These are phyloP conservation scores for Amphilophus citrinellus DNA, from an alignment of 2,113 vertebrate species.

Conservation along the genomic window DNA sequence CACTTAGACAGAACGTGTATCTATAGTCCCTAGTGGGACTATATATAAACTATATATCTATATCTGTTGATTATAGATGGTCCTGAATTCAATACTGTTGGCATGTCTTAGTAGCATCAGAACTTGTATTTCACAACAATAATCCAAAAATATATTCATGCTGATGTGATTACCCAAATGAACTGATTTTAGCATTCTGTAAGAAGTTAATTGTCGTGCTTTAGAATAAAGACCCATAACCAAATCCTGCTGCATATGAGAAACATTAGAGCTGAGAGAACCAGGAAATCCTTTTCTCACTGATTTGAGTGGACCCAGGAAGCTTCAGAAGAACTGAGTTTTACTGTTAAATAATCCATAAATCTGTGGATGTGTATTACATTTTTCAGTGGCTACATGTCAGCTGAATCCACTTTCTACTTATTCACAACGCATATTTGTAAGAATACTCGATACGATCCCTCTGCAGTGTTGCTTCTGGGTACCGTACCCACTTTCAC, in stretches of 20 bases:
- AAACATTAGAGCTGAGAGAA: background rate
- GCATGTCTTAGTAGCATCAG: background rate
- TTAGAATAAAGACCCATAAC: background rate
- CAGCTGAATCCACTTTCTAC: background rate
- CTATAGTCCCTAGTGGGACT: background rate
- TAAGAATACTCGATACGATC: background rate
- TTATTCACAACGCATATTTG: background rate
- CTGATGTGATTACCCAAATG: rapidly evolving
- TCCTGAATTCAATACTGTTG: background rate
- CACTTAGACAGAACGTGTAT: background rate
- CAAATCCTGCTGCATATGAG: background rate
- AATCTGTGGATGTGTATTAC: background rate
- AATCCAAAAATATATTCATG: background rate
- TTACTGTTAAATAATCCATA: background rate
- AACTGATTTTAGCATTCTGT: background rate
- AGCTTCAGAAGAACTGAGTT: background rate
- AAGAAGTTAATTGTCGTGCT: background rate
- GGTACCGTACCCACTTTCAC: background rate
- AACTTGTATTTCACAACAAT: background rate
- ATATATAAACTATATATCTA: background rate
- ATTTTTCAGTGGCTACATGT: background rate
- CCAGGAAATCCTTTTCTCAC: background rate
- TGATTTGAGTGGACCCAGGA: background rate
- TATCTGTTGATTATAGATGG: background rate
- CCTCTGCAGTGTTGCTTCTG: background rate